Percentiles rank a stretch among this genome's conserved stretches.
These are phyloP conservation scores for Macrotis lagotis DNA, from an alignment of 2,113 vertebrate species.

Conservation along the genomic window DNA sequence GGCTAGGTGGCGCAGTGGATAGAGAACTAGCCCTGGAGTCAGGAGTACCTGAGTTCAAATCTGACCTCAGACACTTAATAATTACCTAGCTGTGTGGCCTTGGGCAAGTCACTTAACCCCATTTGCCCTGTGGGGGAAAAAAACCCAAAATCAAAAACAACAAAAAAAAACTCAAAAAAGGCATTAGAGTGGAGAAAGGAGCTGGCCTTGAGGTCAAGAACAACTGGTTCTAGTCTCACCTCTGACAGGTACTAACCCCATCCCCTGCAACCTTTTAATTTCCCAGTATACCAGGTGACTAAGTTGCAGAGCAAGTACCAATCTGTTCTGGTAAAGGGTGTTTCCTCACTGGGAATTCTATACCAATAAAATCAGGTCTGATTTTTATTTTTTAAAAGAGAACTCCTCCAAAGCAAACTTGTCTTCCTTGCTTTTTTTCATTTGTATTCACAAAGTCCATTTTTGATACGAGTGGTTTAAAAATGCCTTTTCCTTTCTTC, in stretches of 20 bases:
- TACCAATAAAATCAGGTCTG: slow-evolving; percentile 44
- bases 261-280: background rate
- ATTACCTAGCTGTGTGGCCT: too few relatives aligned
- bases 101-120: too few relatives aligned
- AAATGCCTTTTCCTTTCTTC: background rate
- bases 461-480: too few relatives aligned
- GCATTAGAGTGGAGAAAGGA: too few relatives aligned
- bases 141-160: too few relatives aligned
- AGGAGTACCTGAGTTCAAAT: background rate
- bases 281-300: background rate
- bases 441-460: background rate
- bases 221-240: background rate
- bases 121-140: too few relatives aligned
- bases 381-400: slow-evolving; percentile 6
- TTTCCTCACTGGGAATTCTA: slow-evolving; percentile 6
- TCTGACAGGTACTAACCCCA: background rate
- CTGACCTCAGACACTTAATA: background rate
- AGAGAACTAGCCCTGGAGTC: background rate
- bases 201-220: too few relatives aligned
- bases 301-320: background rate
- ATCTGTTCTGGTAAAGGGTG: background rate
- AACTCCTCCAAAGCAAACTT: slow-evolving; percentile 45
- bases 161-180: too few relatives aligned
- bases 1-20: too few relatives aligned
- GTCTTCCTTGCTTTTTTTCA: background rate